phyloP scores from a whole-genome alignment of 2,113 vertebrate genomes.

The Mastomys natalensis region DNA sequence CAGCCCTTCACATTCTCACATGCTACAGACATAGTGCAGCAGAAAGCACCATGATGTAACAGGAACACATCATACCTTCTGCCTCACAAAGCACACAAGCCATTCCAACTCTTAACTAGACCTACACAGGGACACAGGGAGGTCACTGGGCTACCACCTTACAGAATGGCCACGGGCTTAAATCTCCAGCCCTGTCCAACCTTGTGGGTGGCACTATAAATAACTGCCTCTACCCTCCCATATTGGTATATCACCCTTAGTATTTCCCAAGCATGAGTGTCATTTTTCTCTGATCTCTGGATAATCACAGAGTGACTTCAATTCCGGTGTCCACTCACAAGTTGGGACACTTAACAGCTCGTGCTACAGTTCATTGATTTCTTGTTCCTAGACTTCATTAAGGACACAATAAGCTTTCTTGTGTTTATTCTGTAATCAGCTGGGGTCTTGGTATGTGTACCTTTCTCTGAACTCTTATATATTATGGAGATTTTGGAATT shows the following conservation, averaged over 20 bases:
- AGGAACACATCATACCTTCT: accelerated
- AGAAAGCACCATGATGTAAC: not conserved
- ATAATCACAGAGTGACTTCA: not conserved
- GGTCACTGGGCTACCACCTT: not conserved
- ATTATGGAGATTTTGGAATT: not conserved
- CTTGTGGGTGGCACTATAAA: not conserved
- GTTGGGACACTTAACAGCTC: not conserved
- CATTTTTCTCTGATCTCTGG: not conserved
- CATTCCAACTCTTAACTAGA: not conserved
- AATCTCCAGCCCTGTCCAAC: not conserved
- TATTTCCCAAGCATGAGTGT: not conserved
- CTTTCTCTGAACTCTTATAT: not conserved
- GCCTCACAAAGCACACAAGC: not conserved
- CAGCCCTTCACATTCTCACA: not conserved
- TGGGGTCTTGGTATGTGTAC: not conserved
- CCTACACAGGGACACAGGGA: not conserved
- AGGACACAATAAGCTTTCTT: not conserved
- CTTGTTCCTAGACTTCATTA: not conserved
- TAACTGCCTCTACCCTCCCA: not conserved
- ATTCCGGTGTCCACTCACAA: not conserved
- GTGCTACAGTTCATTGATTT: not conserved
- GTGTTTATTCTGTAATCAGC: not conserved
- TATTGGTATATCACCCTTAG: too few relatives aligned
- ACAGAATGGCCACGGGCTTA: not conserved
- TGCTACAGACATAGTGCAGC: not conserved